These are phyloP conservation scores for Coluber constrictor DNA, from an alignment of 2,797 vertebrate genomes.

Conservation along the genomic window DNA sequence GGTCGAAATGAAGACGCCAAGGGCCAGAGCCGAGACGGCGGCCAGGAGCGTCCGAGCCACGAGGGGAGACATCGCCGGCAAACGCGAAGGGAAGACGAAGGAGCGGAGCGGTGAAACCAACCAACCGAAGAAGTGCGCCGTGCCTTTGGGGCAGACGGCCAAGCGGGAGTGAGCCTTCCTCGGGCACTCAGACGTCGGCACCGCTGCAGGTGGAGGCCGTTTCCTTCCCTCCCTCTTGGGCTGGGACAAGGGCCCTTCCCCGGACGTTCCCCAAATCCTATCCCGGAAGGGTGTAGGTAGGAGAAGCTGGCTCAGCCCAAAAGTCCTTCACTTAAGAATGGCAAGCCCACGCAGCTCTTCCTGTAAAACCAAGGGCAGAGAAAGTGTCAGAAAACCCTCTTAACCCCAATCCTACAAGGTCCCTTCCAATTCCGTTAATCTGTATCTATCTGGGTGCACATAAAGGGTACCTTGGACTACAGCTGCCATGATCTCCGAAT, in stretches of 20 bases:
- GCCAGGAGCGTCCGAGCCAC: not conserved
- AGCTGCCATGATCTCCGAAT: not conserved
- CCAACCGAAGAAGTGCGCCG: not conserved
- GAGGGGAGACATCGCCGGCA: not conserved
- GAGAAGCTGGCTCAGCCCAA: not conserved
- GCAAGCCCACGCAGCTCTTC: not conserved
- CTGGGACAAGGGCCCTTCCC: not conserved
- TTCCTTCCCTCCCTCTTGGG: not conserved
- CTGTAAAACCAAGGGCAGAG: not conserved
- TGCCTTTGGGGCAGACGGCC: not conserved
- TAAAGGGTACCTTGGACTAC: not conserved
- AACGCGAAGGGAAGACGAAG: not conserved
- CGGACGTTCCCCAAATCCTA: not conserved
- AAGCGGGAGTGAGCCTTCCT: not conserved
- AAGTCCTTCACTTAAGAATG: not conserved
- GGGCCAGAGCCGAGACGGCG: not conserved
- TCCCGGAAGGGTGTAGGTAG: not conserved
- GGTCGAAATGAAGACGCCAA: constrained; percentile 15
- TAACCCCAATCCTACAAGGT: not conserved
- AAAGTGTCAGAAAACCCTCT: not conserved
- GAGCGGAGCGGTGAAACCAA: not conserved
- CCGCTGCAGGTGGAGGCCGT: no score
- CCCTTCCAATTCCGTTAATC: not conserved
- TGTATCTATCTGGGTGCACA: not conserved
- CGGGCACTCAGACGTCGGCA: not conserved